phyloP scores from a whole-genome alignment of 2,888 invertebrate genomes.

The Leistus spinibarbis region DNA sequence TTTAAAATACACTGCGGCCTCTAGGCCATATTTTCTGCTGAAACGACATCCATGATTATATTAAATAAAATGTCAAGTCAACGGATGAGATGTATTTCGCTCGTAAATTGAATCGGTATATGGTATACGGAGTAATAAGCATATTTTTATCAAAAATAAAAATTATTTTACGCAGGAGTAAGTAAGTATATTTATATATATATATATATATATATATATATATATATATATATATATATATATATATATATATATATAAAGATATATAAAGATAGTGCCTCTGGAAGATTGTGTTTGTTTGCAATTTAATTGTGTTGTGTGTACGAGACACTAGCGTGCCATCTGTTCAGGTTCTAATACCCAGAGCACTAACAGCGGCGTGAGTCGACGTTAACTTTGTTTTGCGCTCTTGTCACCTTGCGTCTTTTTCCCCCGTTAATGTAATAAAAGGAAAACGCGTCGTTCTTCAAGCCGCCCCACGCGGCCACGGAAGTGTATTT shows the following conservation, averaged over 20 bases:
- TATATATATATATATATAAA: too few relatives aligned
- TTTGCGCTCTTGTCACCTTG: conserved; percentile 56
- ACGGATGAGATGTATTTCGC: not conserved
- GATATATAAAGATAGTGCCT: not conserved
- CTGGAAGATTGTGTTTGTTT: conserved; percentile 26
- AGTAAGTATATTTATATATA: too few relatives aligned
- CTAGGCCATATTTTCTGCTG: conserved; percentile 2
- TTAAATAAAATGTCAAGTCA: conserved; percentile 38
- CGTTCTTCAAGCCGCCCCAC: conserved; percentile 52
- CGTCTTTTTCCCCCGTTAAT: conserved; percentile 55
- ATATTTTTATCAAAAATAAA: not conserved
- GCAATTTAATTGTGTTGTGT: conserved; percentile 36
- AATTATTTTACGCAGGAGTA: too few relatives aligned
- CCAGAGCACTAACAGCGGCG: conserved; percentile 20
- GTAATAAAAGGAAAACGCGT: conserved; percentile 56
- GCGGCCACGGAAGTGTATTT: conserved; percentile 54
- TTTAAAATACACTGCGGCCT: conserved; percentile 11
- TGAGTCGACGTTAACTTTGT: conserved; percentile 51
- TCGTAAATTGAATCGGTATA: not conserved
- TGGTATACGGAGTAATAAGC: not conserved
- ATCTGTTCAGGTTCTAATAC: conserved; percentile 25
- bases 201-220: too few relatives aligned
- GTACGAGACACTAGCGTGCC: conserved; percentile 6
- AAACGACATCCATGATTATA: conserved; percentile 18
- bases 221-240: too few relatives aligned